These are phyloP conservation scores for Chironomus striatipennis DNA, from an alignment of 1,140 invertebrate species.

Conservation along the genomic window DNA sequence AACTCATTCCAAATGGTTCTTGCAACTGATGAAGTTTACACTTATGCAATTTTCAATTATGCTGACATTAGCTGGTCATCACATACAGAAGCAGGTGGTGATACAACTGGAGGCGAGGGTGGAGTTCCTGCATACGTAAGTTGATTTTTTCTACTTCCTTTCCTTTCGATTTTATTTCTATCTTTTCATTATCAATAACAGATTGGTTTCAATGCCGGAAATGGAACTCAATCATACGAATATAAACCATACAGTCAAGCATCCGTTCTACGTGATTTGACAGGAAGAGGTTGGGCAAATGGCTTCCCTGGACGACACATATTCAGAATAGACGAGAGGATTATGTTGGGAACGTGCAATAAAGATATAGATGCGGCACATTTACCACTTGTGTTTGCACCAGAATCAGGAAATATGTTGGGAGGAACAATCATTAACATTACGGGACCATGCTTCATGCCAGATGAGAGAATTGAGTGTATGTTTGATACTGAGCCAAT, in stretches of 20 bases:
- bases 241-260: slow-evolving; percentile 85
- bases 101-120: slow-evolving; percentile 75
- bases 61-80: slow-evolving; percentile 80
- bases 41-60: slow-evolving; percentile 93
- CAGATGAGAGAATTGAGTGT: slow-evolving; percentile 64
- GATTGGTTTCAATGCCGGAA: slow-evolving; percentile 94
- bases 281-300: slow-evolving; percentile 76
- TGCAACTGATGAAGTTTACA: slow-evolving; percentile 87
- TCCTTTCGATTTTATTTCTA: slow-evolving; percentile 13
- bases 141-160: slow-evolving; percentile 27
- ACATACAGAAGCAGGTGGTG: slow-evolving; percentile 84
- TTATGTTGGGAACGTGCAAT: slow-evolving; percentile 84
- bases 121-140: slow-evolving; percentile 80
- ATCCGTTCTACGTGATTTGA: slow-evolving; percentile 72
- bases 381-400: slow-evolving; percentile 76
- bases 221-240: slow-evolving; percentile 82
- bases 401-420: slow-evolving; percentile 91
- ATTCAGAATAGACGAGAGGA: slow-evolving; percentile 91
- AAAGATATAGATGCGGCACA: slow-evolving; percentile 76
- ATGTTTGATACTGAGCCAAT: slow-evolving; percentile 64
- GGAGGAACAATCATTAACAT: slow-evolving; percentile 91
- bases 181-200: slow-evolving; percentile 35
- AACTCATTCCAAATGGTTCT: slow-evolving; percentile 93
- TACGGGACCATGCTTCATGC: slow-evolving; percentile 82
- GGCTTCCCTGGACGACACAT: slow-evolving; percentile 82